Evolutionary conservation across 2,797 vertebrate genomes (phyloP).

Genomic region (Chelon auratus): DNA sequence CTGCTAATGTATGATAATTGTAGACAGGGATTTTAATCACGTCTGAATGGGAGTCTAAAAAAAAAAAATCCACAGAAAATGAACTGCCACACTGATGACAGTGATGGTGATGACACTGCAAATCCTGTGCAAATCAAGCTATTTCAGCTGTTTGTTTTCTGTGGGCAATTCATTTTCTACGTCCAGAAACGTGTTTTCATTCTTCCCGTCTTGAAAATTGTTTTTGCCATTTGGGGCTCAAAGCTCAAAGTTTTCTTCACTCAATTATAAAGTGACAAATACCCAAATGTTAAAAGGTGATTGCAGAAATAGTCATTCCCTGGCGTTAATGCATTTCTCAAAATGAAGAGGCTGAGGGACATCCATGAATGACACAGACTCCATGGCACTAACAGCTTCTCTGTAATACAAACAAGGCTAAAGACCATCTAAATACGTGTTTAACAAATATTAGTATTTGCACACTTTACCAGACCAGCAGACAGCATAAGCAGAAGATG

Average conservation of each 20-base stretch:
- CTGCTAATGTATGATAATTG: constrained; percentile 53
- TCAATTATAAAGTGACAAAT: constrained; percentile 4
- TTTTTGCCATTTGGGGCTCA: constrained; percentile 1
- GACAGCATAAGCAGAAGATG: constrained; percentile 36
- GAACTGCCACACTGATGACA: background rate
- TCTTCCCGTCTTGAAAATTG: constrained; percentile 27
- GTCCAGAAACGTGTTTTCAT: constrained; percentile 20
- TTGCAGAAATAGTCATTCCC: constrained; percentile 1
- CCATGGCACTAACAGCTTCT: background rate
- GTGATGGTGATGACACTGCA: constrained; percentile 23
- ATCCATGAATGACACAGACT: background rate
- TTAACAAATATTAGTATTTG: constrained; percentile 44
- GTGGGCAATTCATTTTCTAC: constrained; percentile 1
- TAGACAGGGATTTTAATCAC: constrained; percentile 48
- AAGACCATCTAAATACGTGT: background rate
- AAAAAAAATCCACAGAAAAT: constrained; percentile 29
- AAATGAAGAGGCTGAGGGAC: constrained; percentile 14
- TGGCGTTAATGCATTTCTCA: constrained; percentile 33
- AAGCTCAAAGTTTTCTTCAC: constrained; percentile 1
- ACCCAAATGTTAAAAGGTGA: constrained; percentile 10
- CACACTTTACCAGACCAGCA: constrained; percentile 19
- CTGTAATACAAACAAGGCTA: constrained; percentile 29
- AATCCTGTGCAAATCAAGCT: constrained; percentile 58
- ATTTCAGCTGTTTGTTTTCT: constrained; percentile 43
- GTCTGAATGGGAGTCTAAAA: constrained; percentile 28